Base-by-base conservation (phyloP, 2,113 vertebrate genomes). In the Peromyscus polionotus region DNA sequence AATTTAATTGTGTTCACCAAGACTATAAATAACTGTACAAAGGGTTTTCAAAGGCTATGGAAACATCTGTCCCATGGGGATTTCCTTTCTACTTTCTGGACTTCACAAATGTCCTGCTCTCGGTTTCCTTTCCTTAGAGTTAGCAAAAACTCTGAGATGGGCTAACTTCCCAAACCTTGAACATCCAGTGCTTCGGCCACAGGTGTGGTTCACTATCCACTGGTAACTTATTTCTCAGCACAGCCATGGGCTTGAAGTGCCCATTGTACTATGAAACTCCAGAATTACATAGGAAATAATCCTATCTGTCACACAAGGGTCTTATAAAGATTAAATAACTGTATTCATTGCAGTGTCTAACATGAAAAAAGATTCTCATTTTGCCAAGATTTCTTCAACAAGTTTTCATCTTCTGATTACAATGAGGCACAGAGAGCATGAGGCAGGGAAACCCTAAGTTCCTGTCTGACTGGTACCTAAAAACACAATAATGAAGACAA, bases 381-480 rank as follows among this genome's bases (percentile, higher is more conserved):
- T 95, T 95, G 75, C 79, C 67, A 90, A 84, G 72, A 84, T 83
- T 89, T 94, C 79, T 85, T 88, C 57, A n/a, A 75, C 63, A n/a
- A 75, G 20, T 91, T 84, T 77, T 54, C 77, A 83, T 17, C 57
- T 94, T 93, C 84, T 92, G 54, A 88, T 93, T 68, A 42, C 14
- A 93, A 33, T 85, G 45, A 92, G 77, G 57, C 59, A 67, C 20
- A 26, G 61, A 72, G 0, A 73, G 20, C 14, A 31, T 2, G 57
- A 92, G 9, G 65, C 17, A 88, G 33, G 79, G 24, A 97, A 88
- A 57, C 39, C 33, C 70, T 14, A 20, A 84, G 86, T 28, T 89
- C 11, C 42, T 87, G 13, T 86, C 28, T 81, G 65, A 73, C 61
- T 72, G 28, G 80, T 79, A 48, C 7, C 19, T 33, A 16, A 87